phyloP scores from a whole-genome alignment of 2,797 vertebrate species.

The Huso huso region DNA sequence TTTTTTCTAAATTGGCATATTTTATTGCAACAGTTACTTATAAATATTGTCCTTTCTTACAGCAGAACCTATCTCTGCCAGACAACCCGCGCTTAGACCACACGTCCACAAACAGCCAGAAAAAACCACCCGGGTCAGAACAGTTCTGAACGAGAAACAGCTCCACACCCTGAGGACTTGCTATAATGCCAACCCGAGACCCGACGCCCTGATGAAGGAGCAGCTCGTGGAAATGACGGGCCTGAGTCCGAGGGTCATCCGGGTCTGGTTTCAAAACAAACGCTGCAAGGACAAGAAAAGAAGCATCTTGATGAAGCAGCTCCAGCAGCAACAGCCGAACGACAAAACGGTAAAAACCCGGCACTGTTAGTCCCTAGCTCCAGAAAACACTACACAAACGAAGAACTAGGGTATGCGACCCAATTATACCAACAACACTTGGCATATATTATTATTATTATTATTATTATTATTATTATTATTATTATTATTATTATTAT shows the following conservation, averaged over 20 bases:
- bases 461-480: no score
- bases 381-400: no score
- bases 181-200: conserved; percentile 88
- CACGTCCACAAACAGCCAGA: conserved; percentile 90
- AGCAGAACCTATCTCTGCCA: conserved; percentile 87
- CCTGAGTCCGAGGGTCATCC: conserved; percentile 83
- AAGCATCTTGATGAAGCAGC: conserved; percentile 86
- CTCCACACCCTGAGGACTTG: conserved; percentile 89
- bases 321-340: conserved; percentile 85
- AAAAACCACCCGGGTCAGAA: conserved; percentile 86
- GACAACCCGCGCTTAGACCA: conserved; percentile 79
- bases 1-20: background rate
- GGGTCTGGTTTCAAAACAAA: conserved; percentile 95
- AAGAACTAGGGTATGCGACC: no score
- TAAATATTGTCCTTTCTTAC: conserved; percentile 33
- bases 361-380: no score
- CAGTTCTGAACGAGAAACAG: conserved; percentile 89
- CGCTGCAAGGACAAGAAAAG: conserved; percentile 90
- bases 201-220: conserved; percentile 90
- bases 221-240: conserved; percentile 91
- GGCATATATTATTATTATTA: no score
- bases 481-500: no score
- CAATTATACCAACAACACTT: no score
- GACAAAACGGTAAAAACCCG: conserved; percentile 80
- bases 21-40: background rate